These are phyloP conservation scores for Junco hyemalis DNA, from an alignment of 2,113 vertebrate genomes.

Conservation along the genomic window DNA sequence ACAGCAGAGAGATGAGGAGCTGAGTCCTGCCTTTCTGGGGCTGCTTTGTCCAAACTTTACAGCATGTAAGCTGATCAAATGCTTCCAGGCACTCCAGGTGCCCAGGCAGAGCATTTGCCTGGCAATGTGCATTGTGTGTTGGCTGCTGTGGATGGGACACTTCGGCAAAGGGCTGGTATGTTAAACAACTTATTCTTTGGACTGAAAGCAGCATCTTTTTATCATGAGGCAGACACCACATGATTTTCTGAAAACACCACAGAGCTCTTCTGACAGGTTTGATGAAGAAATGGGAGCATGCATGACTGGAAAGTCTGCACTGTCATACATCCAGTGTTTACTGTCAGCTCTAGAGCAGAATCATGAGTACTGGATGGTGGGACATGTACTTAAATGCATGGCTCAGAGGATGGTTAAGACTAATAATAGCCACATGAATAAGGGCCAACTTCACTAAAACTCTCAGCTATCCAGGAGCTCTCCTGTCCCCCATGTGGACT, in stretches of 20 bases:
- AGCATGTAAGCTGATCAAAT: not conserved
- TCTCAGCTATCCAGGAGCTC: not conserved
- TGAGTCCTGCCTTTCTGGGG: not conserved
- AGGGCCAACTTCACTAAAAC: not conserved
- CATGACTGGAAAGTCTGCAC: not conserved
- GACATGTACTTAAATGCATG: not conserved
- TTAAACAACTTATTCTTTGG: not conserved
- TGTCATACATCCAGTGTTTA: not conserved
- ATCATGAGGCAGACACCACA: not conserved
- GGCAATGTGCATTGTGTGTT: not conserved
- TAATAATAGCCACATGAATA: not conserved
- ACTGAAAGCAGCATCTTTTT: not conserved
- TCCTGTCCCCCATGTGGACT: not conserved
- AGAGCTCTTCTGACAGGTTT: not conserved
- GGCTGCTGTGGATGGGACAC: not conserved
- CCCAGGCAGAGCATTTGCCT: not conserved
- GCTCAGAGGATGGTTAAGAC: not conserved
- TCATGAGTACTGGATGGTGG: not conserved
- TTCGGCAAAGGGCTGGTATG: not conserved
- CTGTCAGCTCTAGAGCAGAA: not conserved
- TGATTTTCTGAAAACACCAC: not conserved
- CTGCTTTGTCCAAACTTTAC: not conserved
- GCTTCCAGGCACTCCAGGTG: not conserved
- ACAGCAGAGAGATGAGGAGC: not conserved
- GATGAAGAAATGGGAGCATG: not conserved